Percentiles rank a stretch among this genome's conserved stretches.
Evolutionary conservation across 2,797 vertebrate species (phyloP).

Genomic region (Pseudochirops cupreus): DNA sequence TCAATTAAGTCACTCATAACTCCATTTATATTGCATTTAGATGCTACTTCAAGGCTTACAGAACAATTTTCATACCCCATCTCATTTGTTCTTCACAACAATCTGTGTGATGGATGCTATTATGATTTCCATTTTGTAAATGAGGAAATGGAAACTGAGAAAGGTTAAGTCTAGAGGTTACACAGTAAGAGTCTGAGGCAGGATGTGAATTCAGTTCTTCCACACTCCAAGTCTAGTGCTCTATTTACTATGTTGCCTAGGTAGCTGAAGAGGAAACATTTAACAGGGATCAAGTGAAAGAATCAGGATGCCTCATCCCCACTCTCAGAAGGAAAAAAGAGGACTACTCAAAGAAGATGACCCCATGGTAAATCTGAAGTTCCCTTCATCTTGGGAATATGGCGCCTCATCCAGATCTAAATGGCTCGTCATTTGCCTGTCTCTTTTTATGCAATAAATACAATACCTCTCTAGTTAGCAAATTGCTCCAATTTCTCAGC

Average conservation of each 20-base stretch:
- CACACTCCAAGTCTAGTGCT: background rate
- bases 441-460: background rate
- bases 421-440: background rate
- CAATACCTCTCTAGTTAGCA: background rate
- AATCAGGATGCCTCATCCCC: fast-evolving
- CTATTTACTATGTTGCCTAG: background rate
- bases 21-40: background rate
- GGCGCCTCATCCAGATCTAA: background rate
- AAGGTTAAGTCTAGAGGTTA: background rate
- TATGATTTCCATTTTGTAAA: background rate
- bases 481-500: background rate
- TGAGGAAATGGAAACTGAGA: background rate
- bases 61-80: background rate
- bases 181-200: background rate
- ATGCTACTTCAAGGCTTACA: background rate
- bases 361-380: fast-evolving
- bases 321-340: background rate
- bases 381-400: background rate
- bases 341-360: background rate
- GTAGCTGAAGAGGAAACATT: background rate
- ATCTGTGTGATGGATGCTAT: background rate
- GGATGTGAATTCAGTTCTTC: background rate
- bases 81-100: background rate
- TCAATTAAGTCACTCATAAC: background rate
- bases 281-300: background rate